These are phyloP conservation scores for Lasioglossum pauxillum DNA, from an alignment of 2,888 invertebrate species.

Conservation along the genomic window DNA sequence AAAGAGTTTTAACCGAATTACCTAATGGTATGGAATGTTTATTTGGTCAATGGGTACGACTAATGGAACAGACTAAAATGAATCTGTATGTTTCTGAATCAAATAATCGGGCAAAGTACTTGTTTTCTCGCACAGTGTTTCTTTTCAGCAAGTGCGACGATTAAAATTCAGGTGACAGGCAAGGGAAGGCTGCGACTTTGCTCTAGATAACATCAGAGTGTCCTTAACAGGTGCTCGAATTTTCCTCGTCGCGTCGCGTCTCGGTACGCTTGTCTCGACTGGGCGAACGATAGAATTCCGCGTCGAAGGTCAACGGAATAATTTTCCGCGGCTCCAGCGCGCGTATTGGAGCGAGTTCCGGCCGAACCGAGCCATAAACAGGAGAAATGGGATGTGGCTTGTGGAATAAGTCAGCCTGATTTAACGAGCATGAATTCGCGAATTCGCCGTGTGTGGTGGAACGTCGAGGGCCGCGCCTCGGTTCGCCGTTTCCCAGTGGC, in stretches of 20 bases:
- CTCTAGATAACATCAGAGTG: no score
- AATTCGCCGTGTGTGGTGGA: conserved; percentile 45
- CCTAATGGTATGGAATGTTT: not conserved
- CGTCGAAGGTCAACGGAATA: conserved; percentile 11
- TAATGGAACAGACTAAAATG: no score
- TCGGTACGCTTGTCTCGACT: not conserved
- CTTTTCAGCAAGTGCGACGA: not conserved
- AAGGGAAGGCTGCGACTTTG: not conserved
- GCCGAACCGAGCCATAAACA: conserved; percentile 15
- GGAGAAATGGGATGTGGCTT: conserved; percentile 32
- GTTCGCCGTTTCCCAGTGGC: conserved; percentile 72
- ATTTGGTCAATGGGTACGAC: not conserved
- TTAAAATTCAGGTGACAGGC: not conserved
- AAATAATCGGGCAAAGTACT: not conserved
- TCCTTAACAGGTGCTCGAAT: conserved; percentile 7
- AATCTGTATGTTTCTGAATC: not conserved
- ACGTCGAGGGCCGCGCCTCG: conserved; percentile 63
- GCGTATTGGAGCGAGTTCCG: conserved; percentile 32
- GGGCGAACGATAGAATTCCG: not conserved
- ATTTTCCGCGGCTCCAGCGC: conserved; percentile 8
- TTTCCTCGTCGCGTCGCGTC: not conserved
- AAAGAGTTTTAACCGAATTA: not conserved
- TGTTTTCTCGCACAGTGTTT: not conserved
- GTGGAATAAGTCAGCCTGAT: conserved; percentile 51
- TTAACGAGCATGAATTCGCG: conserved; percentile 57